Evolutionary conservation across 2,888 invertebrate species (phyloP).

Genomic region (Meteorus colon): DNA sequence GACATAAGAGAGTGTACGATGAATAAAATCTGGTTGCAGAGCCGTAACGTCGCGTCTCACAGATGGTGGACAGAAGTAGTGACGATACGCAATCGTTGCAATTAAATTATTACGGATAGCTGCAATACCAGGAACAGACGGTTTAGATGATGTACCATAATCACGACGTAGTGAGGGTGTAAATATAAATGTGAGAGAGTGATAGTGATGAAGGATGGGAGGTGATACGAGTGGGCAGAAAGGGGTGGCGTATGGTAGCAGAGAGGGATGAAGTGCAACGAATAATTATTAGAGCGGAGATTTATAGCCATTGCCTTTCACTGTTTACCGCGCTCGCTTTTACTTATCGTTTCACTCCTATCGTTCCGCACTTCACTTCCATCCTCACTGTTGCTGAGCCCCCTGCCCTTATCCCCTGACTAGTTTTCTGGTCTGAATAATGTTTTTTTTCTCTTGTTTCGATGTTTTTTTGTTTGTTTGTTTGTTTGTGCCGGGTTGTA

Average conservation of each 20-base stretch:
- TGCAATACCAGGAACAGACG: slow-evolving; percentile 9
- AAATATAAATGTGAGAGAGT: slow-evolving; percentile 10
- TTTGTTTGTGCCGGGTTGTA: slow-evolving; percentile 13
- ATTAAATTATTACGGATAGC: slow-evolving; percentile 57
- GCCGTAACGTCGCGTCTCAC: slow-evolving; percentile 35
- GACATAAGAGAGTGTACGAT: not conserved
- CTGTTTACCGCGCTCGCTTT: slow-evolving; percentile 36
- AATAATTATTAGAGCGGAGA: slow-evolving; percentile 50
- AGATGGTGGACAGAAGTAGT: slow-evolving; percentile 56
- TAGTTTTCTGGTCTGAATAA: too few species aligned
- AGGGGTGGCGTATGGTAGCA: slow-evolving; percentile 8
- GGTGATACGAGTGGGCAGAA: slow-evolving; percentile 12
- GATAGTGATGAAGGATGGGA: slow-evolving; percentile 7
- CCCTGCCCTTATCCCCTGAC: too few species aligned
- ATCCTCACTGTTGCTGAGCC: not conserved
- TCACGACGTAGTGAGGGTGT: not conserved
- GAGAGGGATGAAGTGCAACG: slow-evolving; percentile 43
- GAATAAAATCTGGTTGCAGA: slow-evolving; percentile 39
- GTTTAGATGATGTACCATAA: too few species aligned
- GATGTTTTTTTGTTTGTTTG: slow-evolving; percentile 1
- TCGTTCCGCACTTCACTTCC: slow-evolving; percentile 22
- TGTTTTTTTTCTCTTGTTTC: too few species aligned
- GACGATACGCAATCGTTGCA: slow-evolving; percentile 53
- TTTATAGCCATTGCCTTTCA: slow-evolving; percentile 45
- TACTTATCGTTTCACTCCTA: slow-evolving; percentile 35